Conservation (phyloP, 2,888 invertebrate species). For the Dryobotodes eremita region DNA sequence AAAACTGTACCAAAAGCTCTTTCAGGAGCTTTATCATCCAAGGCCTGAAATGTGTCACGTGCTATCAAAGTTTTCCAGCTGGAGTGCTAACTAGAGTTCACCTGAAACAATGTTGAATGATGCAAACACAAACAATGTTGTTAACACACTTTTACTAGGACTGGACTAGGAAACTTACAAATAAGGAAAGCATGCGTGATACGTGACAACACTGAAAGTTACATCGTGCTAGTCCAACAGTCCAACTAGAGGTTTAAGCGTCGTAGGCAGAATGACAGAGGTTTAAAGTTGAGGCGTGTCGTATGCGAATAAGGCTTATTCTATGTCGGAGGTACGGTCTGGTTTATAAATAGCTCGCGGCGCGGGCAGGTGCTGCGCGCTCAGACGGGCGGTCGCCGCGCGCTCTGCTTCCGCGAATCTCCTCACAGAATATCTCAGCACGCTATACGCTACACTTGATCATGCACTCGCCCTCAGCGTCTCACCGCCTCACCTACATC, state of each 20-base stretch:
- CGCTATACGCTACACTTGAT: slow-evolving; percentile 62
- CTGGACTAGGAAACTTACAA: slow-evolving; percentile 10
- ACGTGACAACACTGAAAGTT: slow-evolving; percentile 18
- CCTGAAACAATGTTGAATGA: slow-evolving; percentile 20
- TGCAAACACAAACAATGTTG: slow-evolving; percentile 21
- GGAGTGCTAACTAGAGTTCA: slow-evolving; percentile 29
- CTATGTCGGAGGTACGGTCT: slow-evolving; percentile 83
- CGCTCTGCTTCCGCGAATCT: slow-evolving; percentile 87
- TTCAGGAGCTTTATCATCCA: neutral
- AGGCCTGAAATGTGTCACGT: neutral
- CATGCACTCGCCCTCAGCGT: slow-evolving; percentile 44
- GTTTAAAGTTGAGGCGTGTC: slow-evolving; percentile 47
- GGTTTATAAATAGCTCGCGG: slow-evolving; percentile 89
- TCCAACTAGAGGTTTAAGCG: slow-evolving; percentile 12
- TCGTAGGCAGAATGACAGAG: slow-evolving; percentile 58
- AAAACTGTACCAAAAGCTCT: neutral
- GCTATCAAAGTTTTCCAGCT: neutral
- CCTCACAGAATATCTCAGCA: slow-evolving; percentile 68
- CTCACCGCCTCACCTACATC: slow-evolving; percentile 55
- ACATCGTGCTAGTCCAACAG: neutral
- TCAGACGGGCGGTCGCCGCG: slow-evolving; percentile 88
- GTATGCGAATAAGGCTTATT: slow-evolving; percentile 73
- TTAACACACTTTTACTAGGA: slow-evolving; percentile 24
- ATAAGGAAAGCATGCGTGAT: slow-evolving; percentile 17
- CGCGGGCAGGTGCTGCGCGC: slow-evolving; percentile 83